phyloP scores from a whole-genome alignment of 2,888 invertebrate genomes.

The Brenthis ino region DNA sequence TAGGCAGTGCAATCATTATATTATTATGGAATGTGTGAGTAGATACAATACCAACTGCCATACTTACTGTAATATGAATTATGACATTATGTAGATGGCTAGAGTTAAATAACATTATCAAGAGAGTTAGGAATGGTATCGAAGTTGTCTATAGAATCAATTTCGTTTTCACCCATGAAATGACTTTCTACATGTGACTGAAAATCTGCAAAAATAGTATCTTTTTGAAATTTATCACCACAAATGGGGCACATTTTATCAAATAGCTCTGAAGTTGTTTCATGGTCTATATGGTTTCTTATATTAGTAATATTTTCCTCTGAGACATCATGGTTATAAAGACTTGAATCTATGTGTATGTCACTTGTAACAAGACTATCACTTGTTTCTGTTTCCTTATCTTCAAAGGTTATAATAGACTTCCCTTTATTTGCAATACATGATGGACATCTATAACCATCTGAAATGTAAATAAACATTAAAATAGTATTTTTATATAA shows the following conservation, averaged over 20 bases:
- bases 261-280: conserved; percentile 47
- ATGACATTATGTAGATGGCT: too few relatives aligned
- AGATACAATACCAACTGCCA: neutral
- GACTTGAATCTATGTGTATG: conserved; percentile 72
- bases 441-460: conserved; percentile 70
- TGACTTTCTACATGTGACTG: conserved; percentile 90
- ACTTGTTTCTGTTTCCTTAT: conserved; percentile 77
- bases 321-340: conserved; percentile 57
- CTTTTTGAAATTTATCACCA: conserved; percentile 83
- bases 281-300: conserved; percentile 49
- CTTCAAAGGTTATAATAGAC: conserved; percentile 57
- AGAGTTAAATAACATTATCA: conserved; percentile 48
- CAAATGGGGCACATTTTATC: conserved; percentile 90
- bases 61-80: too few relatives aligned
- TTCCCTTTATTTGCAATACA: conserved; percentile 62
- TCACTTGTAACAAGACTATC: conserved; percentile 75
- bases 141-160: conserved; percentile 79
- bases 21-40: neutral
- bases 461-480: conserved; percentile 53
- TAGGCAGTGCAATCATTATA: too few relatives aligned
- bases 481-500: neutral
- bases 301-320: conserved; percentile 62
- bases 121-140: conserved; percentile 74
- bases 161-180: conserved; percentile 84
- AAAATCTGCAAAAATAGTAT: conserved; percentile 84